phyloP scores from a whole-genome alignment of 2,888 invertebrate genomes.

The Chymomyza caudatula region DNA sequence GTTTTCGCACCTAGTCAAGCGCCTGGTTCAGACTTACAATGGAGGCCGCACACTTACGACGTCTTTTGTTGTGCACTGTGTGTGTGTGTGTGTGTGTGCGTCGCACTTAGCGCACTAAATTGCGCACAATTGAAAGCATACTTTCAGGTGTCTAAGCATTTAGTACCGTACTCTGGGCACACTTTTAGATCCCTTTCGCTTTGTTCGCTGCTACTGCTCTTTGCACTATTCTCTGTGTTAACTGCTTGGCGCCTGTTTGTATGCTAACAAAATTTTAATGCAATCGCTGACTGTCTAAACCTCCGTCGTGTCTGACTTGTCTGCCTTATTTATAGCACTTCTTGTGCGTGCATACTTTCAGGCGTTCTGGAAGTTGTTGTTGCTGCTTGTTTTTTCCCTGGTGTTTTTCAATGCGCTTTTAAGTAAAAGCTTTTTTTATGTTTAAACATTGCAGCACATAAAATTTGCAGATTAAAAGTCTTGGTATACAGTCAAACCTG shows the following conservation, averaged over 20 bases:
- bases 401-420: slow-evolving; percentile 9
- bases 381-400: slow-evolving; percentile 19
- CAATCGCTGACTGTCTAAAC: slow-evolving; percentile 12
- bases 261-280: slow-evolving; percentile 36
- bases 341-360: slow-evolving; percentile 27
- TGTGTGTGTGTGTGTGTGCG: slow-evolving; percentile 28
- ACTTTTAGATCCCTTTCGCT: no score
- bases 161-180: slow-evolving; percentile 37
- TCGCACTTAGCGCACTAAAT: slow-evolving; percentile 59
- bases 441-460: slow-evolving; percentile 48
- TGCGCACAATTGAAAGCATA: slow-evolving; percentile 71
- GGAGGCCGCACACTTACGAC: slow-evolving; percentile 24
- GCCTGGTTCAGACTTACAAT: slow-evolving; percentile 15
- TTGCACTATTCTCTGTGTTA: background rate
- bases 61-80: slow-evolving; percentile 2
- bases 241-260: slow-evolving; percentile 8
- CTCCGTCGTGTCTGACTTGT: slow-evolving; percentile 2
- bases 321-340: slow-evolving; percentile 54
- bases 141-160: slow-evolving; percentile 63
- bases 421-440: slow-evolving; percentile 30
- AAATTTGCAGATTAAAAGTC: slow-evolving; percentile 18
- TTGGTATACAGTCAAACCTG: background rate
- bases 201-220: slow-evolving; percentile 1
- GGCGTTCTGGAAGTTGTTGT: slow-evolving; percentile 9
- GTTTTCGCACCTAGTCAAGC: slow-evolving; percentile 56